phyloP scores from a whole-genome alignment of 2,797 vertebrate species.

The Sus cebifrons region DNA sequence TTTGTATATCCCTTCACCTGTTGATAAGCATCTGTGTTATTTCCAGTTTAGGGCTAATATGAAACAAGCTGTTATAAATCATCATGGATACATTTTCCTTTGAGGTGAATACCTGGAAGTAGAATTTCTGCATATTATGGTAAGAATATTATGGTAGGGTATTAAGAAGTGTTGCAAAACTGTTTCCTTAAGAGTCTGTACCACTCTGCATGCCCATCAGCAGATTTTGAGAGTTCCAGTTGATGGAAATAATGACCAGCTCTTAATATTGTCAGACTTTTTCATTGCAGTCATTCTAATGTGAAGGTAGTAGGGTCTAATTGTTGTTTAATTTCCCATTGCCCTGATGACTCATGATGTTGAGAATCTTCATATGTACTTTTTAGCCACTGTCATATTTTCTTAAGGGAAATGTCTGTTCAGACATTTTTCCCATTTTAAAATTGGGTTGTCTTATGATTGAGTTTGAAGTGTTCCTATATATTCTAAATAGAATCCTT shows the following conservation, averaged over 20 bases:
- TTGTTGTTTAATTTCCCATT: not conserved
- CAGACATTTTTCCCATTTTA: not conserved
- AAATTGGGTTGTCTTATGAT: not conserved
- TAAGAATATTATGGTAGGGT: not conserved
- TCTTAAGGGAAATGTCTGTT: not conserved
- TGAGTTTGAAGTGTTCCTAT: not conserved
- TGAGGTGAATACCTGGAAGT: not conserved
- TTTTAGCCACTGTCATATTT: not conserved
- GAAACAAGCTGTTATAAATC: not conserved
- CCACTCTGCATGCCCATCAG: not conserved
- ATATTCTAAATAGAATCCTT: not conserved
- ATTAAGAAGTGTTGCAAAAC: not conserved
- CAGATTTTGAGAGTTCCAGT: not conserved
- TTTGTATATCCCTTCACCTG: not conserved
- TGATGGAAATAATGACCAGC: not conserved
- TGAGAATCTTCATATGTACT: not conserved
- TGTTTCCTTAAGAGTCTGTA: not conserved
- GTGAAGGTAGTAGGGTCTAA: not conserved
- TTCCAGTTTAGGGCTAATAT: not conserved
- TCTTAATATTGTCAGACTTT: not conserved
- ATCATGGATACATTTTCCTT: not conserved
- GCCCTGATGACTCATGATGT: not conserved
- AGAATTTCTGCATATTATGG: not conserved
- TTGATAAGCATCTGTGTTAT: not conserved
- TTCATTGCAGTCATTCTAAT: not conserved